Evolutionary conservation across 35 echinoderm and acorn worm species (phyloP).

Genomic region (Apostichopus japonicus): DNA sequence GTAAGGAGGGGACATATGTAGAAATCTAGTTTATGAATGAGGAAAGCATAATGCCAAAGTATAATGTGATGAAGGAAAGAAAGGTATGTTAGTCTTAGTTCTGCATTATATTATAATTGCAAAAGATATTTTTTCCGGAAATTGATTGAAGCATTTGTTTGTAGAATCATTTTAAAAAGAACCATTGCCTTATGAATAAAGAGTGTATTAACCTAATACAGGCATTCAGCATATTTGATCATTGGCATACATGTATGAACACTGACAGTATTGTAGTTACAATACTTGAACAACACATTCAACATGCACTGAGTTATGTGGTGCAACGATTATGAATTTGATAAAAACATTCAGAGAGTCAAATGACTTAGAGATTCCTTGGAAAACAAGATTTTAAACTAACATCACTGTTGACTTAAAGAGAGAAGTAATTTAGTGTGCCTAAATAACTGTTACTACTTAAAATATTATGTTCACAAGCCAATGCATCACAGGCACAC

Average conservation of each 20-base stretch:
- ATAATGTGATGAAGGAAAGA: not conserved
- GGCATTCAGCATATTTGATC: not conserved
- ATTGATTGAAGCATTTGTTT: not conserved
- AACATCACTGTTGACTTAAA: too few species aligned
- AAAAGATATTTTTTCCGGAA: not conserved
- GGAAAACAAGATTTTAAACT: too few species aligned
- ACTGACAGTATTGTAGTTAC: not conserved
- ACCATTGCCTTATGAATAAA: not conserved
- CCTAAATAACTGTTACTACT: too few species aligned
- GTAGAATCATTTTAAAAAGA: not conserved
- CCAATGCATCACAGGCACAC: too few species aligned
- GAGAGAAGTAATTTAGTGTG: too few species aligned
- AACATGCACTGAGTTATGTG: too few species aligned
- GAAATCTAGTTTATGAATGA: not conserved
- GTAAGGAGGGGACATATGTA: not conserved
- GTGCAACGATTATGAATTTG: not conserved
- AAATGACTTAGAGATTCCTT: too few species aligned
- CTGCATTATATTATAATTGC: conserved; percentile 12
- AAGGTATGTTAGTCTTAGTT: not conserved
- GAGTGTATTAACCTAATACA: not conserved
- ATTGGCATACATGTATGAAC: not conserved
- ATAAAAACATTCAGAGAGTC: too few species aligned
- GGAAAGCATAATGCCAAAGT: not conserved
- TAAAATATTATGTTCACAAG: too few species aligned
- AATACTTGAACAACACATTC: too few species aligned